Evolutionary conservation across 2,888 invertebrate genomes (phyloP).

Genomic region (Alsophila aescularia): DNA sequence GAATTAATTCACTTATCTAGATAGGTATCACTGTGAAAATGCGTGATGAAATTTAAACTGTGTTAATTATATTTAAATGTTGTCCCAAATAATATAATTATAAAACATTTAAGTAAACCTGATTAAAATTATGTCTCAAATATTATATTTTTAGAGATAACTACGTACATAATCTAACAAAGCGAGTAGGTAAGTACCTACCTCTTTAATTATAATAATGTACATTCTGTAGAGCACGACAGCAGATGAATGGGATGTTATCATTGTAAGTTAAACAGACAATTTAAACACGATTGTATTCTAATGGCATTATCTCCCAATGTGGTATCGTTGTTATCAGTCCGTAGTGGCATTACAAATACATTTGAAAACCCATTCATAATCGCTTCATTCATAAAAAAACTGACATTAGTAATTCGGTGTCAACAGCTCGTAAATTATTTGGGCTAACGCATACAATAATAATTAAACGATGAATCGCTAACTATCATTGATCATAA

Average conservation of each 20-base stretch:
- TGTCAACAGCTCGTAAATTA: constrained; percentile 2
- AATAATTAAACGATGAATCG: constrained; percentile 4
- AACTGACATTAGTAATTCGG: neutral
- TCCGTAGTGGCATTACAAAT: constrained; percentile 5
- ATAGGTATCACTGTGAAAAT: too few relatives aligned
- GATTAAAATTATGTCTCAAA: too few relatives aligned
- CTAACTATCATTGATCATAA: constrained; percentile 19
- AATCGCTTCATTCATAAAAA: constrained; percentile 13
- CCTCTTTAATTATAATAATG: neutral
- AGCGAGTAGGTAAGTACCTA: too few relatives aligned
- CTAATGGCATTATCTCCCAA: neutral
- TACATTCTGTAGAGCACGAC: neutral
- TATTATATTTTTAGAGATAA: too few relatives aligned
- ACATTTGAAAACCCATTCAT: constrained; percentile 5
- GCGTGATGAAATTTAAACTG: too few relatives aligned
- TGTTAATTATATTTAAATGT: too few relatives aligned
- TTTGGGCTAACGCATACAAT: constrained; percentile 19
- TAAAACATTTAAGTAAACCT: neutral
- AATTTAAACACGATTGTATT: constrained; percentile 1
- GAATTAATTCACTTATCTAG: too few relatives aligned
- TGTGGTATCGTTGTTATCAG: constrained; percentile 7
- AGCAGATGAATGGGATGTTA: constrained; percentile 10
- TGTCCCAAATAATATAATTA: neutral
- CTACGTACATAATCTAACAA: too few relatives aligned
- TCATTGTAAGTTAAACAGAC: neutral